These are phyloP conservation scores for Psettodes erumei DNA, from an alignment of 2,113 vertebrate genomes.

Conservation along the genomic window DNA sequence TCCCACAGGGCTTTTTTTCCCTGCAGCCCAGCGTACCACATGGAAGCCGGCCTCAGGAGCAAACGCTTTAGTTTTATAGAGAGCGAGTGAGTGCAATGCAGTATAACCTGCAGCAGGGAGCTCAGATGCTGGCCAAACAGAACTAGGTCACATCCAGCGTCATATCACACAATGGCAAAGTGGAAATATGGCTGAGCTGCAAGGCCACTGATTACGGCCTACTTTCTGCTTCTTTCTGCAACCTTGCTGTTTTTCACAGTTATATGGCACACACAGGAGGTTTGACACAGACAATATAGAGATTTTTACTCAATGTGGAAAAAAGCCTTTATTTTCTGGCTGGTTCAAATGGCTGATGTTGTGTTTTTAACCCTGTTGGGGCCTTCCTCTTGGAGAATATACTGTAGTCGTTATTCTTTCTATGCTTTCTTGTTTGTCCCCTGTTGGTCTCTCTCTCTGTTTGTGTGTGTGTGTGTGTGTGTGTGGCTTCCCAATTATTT, in stretches of 20 bases:
- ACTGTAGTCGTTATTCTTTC: too few species aligned
- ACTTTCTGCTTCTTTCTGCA: conserved; percentile 69
- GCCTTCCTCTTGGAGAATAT: background rate
- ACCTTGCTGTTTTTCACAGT: conserved; percentile 52
- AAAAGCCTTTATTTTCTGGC: background rate
- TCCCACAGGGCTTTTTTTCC: conserved; percentile 52
- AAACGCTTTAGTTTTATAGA: conserved; percentile 42
- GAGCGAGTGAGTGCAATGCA: conserved; percentile 62
- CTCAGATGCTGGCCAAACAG: conserved; percentile 60
- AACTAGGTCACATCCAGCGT: conserved; percentile 72
- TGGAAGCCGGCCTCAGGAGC: conserved; percentile 32
- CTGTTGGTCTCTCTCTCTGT: too few species aligned
- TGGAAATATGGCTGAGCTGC: conserved; percentile 55
- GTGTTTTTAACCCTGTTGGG: background rate
- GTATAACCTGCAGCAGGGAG: conserved; percentile 69
- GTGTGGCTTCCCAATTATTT: too few species aligned
- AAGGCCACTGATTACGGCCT: conserved; percentile 61
- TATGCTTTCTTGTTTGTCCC: background rate
- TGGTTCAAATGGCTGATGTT: background rate
- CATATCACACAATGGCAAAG: conserved; percentile 51
- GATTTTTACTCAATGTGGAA: background rate
- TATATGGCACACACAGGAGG: conserved; percentile 37
- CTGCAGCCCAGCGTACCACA: conserved; percentile 28
- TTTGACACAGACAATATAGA: conserved; percentile 18
- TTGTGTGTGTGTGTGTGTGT: too few species aligned